Base-by-base conservation (phyloP, 2,888 invertebrate genomes). In the Hyalella azteca region DNA sequence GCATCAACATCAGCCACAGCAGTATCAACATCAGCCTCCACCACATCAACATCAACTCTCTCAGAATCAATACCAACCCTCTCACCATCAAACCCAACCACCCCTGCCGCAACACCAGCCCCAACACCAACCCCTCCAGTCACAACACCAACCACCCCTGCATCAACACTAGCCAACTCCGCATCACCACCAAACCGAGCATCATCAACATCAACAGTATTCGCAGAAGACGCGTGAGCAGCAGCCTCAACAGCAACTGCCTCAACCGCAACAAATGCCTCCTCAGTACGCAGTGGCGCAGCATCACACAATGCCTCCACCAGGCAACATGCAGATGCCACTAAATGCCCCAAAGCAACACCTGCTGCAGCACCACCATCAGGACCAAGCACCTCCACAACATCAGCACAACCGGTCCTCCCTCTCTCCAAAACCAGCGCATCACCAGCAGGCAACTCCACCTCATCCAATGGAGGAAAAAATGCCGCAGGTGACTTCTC, bases 21-120 rank as follows among this genome's bases (percentile, higher is more conserved):
- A 75, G 29, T 76, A 48, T 22, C 80, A 79, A 41, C 77, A 79
- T 41, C 82, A 50, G 84, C 83, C 66, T 87, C 87, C 75, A 87
- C 88, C 39, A 86, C 87, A 49, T 87, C 88, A 73, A 48, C 87
- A 26, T 85, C 87, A 87, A 41, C 79, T 81, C 81, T 81, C 45
- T 81, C 82, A 78, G 78, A 83, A 40, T 73, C 81, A 79, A 40
- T 76, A 79, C 50, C 76, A 66, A 40, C 73, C 40, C 26, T 26
- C 73, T 48, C 73, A 73, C 29, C 41, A 45, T 3, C 79, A 41
- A 36, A 45, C 36, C 9, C 54, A 83, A 82, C 32, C 79, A 78
- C 86, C 86, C 80, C 86, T 85, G 78, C 85, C 85, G 79, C 86
- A 85, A 73, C 86, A 86, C 85, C 81, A 76, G 79, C 82, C 36